Evolutionary conservation across 2,797 vertebrate species (phyloP).

Genomic region (Lutjanus argentimaculatus): DNA sequence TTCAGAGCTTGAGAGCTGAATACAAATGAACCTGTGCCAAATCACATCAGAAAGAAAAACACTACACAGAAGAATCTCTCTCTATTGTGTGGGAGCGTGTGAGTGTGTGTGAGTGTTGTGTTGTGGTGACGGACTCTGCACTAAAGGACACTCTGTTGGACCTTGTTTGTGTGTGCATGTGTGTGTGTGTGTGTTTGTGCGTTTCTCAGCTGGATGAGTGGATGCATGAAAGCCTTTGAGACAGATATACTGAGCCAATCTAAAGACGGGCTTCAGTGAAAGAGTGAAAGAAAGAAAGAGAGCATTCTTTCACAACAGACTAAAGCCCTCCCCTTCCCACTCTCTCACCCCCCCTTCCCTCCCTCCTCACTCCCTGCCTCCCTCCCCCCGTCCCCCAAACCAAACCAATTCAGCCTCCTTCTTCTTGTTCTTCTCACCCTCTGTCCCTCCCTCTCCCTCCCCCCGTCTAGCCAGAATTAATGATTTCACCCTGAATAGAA

Average conservation of each 20-base stretch:
- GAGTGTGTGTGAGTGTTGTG: conserved; percentile 42
- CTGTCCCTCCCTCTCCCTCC: conserved; percentile 35
- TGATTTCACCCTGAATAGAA: conserved; percentile 78
- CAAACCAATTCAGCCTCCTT: conserved; percentile 58
- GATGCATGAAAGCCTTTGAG: conserved; percentile 82
- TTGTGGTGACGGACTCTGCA: conserved; percentile 47
- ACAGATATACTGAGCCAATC: conserved; percentile 79
- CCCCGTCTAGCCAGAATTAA: conserved; percentile 76
- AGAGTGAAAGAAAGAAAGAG: conserved; percentile 75
- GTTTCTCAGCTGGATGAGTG: conserved; percentile 78
- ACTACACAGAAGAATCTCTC: conserved; percentile 63
- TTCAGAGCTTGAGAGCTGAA: conserved; percentile 57
- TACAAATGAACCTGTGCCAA: conserved; percentile 63
- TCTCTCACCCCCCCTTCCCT: not conserved
- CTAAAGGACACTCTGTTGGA: conserved; percentile 62
- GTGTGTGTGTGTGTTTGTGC: conserved; percentile 49
- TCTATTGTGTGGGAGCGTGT: conserved; percentile 54
- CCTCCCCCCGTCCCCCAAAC: not conserved
- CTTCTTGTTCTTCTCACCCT: conserved; percentile 66
- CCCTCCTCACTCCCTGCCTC: not conserved
- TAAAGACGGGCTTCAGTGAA: conserved; percentile 75
- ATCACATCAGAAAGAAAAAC: conserved; percentile 70
- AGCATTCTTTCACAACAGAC: conserved; percentile 77
- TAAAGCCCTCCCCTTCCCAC: conserved; percentile 46
- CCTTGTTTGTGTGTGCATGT: conserved; percentile 58